phyloP scores from a whole-genome alignment of 2,888 invertebrate genomes.

The Rotaria sp. region DNA sequence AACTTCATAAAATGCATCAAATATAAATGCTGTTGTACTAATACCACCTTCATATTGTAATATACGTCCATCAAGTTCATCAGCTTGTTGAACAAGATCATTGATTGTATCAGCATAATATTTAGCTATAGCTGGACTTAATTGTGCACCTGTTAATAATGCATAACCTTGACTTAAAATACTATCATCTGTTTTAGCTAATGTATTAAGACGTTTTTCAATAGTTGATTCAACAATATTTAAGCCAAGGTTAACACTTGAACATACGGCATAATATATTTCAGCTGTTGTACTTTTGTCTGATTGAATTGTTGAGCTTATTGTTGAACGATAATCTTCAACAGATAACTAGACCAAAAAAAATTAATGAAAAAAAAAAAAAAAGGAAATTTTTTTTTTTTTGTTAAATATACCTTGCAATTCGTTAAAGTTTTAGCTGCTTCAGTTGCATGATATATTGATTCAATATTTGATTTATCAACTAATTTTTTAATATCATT shows the following conservation, averaged over 20 bases:
- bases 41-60: constrained; percentile 69
- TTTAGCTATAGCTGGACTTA: not conserved
- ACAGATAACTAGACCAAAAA: not conserved
- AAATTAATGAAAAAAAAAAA: not conserved
- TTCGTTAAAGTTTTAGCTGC: constrained; percentile 61
- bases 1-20: constrained; percentile 64
- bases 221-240: not conserved
- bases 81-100: constrained; percentile 66
- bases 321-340: not conserved
- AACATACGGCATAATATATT: not conserved
- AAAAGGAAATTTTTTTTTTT: not conserved
- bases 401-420: constrained; percentile 45
- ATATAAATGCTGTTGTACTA: constrained; percentile 59
- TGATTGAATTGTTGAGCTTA: not conserved
- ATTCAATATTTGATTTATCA: constrained; percentile 55
- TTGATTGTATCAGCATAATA: not conserved
- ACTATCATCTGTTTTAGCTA: constrained; percentile 21
- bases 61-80: constrained; percentile 80
- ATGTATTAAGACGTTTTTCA: constrained; percentile 21
- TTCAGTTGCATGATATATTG: constrained; percentile 64
- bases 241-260: not conserved
- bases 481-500: constrained; percentile 55
- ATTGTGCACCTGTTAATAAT: constrained; percentile 1
- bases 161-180: not conserved
- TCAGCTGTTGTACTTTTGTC: not conserved